Percentiles rank a stretch among this genome's conserved stretches.
These are phyloP conservation scores for Acyrthosiphon pisum DNA, from an alignment of 1,140 invertebrate genomes.

Conservation along the genomic window DNA sequence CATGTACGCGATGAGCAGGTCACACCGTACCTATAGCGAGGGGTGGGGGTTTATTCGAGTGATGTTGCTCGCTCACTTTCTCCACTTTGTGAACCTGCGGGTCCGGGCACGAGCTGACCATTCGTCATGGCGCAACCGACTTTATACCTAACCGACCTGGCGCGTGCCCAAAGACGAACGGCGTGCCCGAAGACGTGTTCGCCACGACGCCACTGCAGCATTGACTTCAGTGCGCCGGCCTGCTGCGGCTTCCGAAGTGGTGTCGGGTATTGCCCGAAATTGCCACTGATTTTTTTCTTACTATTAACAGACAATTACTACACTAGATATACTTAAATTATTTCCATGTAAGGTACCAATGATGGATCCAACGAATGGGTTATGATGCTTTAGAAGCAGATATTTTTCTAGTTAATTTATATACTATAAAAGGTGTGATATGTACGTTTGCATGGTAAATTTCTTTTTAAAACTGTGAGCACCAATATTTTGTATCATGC, in stretches of 20 bases:
- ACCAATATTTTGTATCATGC: background rate
- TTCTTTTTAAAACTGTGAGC: background rate
- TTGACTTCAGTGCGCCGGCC: no score
- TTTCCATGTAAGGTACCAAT: background rate
- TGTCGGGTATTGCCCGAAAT: background rate
- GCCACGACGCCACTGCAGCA: no score
- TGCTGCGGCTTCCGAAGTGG: no score
- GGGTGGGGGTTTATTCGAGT: background rate
- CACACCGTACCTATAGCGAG: no score
- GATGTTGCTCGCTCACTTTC: background rate
- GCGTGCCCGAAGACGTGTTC: no score
- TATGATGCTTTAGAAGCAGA: background rate
- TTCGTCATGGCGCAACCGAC: no score
- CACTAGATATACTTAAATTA: background rate
- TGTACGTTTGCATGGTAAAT: no score
- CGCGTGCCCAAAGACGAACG: background rate
- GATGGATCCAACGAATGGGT: background rate
- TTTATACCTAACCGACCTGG: background rate
- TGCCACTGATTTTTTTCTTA: background rate
- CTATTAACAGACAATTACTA: no score
- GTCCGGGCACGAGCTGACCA: background rate
- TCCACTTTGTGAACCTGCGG: background rate
- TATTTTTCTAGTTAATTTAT: no score
- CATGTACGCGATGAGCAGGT: background rate
- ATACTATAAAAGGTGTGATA: no score